Conservation (phyloP, 2,797 vertebrate genomes). For the Fringilla coelebs region DNA sequence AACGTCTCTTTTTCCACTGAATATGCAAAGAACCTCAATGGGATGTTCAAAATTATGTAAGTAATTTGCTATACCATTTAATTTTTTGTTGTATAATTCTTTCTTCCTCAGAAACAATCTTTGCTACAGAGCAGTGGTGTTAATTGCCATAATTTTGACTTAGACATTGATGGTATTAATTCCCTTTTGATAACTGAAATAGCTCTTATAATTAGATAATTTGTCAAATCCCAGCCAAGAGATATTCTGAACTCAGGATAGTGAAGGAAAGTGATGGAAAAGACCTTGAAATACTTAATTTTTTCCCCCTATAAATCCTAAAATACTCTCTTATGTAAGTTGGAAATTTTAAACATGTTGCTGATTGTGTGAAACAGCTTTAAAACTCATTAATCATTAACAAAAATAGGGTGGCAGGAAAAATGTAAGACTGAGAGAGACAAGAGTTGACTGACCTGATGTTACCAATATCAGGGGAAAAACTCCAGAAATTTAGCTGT, state of each 20-base stretch:
- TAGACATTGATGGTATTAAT: not conserved
- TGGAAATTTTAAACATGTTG: not conserved
- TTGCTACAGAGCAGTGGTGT: not conserved
- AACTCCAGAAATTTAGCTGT: not conserved
- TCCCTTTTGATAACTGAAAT: not conserved
- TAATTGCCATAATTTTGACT: not conserved
- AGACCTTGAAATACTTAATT: not conserved
- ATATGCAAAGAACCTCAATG: not conserved
- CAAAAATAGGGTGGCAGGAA: slow-evolving; percentile 54
- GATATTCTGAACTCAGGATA: not conserved
- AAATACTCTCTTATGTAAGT: not conserved
- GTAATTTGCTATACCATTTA: not conserved
- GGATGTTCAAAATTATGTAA: not conserved
- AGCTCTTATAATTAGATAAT: not conserved
- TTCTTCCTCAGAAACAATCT: not conserved
- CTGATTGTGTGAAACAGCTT: slow-evolving; percentile 11
- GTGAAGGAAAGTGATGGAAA: not conserved
- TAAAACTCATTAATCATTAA: not conserved
- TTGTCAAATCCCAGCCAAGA: not conserved
- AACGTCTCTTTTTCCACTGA: not conserved
- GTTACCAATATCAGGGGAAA: not conserved
- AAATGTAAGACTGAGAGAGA: not conserved
- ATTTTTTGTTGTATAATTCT: not conserved
- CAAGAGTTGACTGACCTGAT: not conserved
- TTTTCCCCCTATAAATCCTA: not conserved